Base-by-base conservation (phyloP, 64 coral and sea anemone species). In the Anthopleura sola region DNA sequence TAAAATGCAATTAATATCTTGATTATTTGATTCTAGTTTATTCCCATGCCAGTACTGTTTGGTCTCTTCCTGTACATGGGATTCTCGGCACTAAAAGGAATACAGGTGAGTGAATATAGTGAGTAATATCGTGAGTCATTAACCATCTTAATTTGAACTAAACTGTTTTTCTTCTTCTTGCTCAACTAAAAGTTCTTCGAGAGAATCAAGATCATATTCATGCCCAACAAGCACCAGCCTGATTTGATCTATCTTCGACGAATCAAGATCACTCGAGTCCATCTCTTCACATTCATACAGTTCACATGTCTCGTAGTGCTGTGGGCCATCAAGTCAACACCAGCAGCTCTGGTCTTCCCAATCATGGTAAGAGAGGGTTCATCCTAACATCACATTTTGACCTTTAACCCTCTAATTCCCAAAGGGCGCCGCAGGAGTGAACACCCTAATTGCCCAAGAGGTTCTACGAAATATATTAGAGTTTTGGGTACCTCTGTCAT, bases 61-160 rank as follows among this genome's bases (percentile, higher is more conserved):
- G 97, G 97, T 20, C 78, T 99, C 60, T 99, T 99, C 49, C 82
- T 99, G 18, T 99, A 94, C 51, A 99, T 99, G 97, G 97, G 97
- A 80, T 85, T 99, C 10, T 92, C 97, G 17, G 97, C 93, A 0
- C 64, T 99, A 0, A 99, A 57, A 57, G 97, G 97, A 39, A 34
- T 99, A 23, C 97, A 99, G 93, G 97, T 99, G 66, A 60, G 47
- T 50, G 28, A 46, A 37, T 15, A 5, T 3, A 48, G 46, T 3
- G 11, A 48, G 4, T 48, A 48, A 48, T 48, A 48, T 48, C n/a
- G n/a, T n/a, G n/a, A n/a, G n/a, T 51, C 49, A 24, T 82, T 44
- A 47, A 53, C 18, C 80, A 55, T 23, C 33, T 84, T 36, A n/a
- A n/a, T n/a, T n/a, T n/a, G n/a, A n/a, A n/a, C n/a, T n/a, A n/a